phyloP scores from a whole-genome alignment of 2,113 vertebrate species.

The Ameiurus melas region DNA sequence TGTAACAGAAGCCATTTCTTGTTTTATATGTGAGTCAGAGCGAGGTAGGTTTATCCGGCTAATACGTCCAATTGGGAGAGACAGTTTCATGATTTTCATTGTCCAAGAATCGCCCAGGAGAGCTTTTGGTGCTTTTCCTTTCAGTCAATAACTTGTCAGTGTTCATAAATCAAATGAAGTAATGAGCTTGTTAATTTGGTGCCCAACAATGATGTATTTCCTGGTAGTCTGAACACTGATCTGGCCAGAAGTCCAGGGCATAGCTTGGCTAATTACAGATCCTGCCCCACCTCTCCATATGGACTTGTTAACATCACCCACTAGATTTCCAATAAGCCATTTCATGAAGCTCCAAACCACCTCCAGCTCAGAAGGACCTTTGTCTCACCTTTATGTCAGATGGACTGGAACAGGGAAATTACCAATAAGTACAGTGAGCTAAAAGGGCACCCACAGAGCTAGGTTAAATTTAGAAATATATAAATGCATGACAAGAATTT shows the following conservation, averaged over 20 bases:
- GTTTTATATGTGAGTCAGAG: constrained; percentile 5
- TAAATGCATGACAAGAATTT: not conserved
- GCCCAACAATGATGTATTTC: constrained; percentile 36
- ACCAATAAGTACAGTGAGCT: not conserved
- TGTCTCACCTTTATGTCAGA: constrained; percentile 28
- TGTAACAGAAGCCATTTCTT: constrained; percentile 3
- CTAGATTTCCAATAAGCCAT: constrained; percentile 41
- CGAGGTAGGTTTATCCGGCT: not conserved
- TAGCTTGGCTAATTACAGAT: constrained; percentile 45
- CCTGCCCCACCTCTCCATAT: constrained; percentile 39
- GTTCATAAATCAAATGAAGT: constrained; percentile 40
- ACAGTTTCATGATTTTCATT: constrained; percentile 16
- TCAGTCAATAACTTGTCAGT: constrained; percentile 21
- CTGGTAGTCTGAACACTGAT: constrained; percentile 50
- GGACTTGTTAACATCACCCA: constrained; percentile 44
- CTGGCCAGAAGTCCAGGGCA: constrained; percentile 22
- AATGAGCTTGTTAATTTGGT: constrained; percentile 41
- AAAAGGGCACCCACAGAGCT: not conserved
- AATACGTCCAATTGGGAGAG: constrained; percentile 8
- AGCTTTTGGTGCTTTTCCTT: constrained; percentile 9
- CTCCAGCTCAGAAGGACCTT: constrained; percentile 7
- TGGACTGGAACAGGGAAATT: not conserved
- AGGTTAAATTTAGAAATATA: not conserved
- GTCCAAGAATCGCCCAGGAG: constrained; percentile 17
- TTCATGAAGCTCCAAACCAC: constrained; percentile 1